Base-by-base conservation (phyloP, 1,140 invertebrate genomes). In the Heliconius hewitsoni region DNA sequence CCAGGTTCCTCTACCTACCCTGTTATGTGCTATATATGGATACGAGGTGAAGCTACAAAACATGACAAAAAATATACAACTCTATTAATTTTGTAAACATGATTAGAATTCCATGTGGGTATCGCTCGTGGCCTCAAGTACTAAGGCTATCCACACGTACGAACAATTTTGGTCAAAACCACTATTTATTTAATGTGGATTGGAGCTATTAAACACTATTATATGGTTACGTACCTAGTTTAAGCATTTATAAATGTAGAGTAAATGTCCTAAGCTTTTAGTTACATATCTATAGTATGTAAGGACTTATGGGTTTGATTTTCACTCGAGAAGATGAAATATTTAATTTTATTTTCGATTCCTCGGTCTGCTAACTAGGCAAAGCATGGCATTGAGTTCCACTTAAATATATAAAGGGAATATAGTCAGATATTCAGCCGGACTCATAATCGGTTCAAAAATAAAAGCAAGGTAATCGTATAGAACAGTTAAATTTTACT, bases 151-250 rank as follows among this genome's bases (percentile, higher is more conserved):
- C 16, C 11, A 34, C n/a, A 74, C 23, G 42, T 27, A 74, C 9
- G 39, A 74, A 60, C 74, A 8, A 39, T 57, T 60, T 75, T 75
- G 55, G 52, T 75, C 55, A 60, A 30, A 75, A 75, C 74, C 16
- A 30, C 30, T 57, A 34, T 60, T 37, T 16, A n/a, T 60, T 37
- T 60, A 50, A 74, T 74, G 46, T 74, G 27, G 46, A 74, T 74
- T 50, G 55, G 18, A 55, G n/a, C 23, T 74, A 57, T 74, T 57
- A 75, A 57, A 60, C 37, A 37, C 52, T 37, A 23, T 39, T 57
- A 30, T 39, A 72, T n/a, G 37, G 37, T 72, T 3, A 23, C 30
- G 3, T 72, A 66, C 60, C 27, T 66, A 66, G 13, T 46, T 4
- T 46, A 46, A 46, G 1, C 3, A 9, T 60, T n/a, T 60, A 60